These are phyloP conservation scores for Galeruca laticollis DNA, from an alignment of 2,888 invertebrate genomes.

Conservation along the genomic window DNA sequence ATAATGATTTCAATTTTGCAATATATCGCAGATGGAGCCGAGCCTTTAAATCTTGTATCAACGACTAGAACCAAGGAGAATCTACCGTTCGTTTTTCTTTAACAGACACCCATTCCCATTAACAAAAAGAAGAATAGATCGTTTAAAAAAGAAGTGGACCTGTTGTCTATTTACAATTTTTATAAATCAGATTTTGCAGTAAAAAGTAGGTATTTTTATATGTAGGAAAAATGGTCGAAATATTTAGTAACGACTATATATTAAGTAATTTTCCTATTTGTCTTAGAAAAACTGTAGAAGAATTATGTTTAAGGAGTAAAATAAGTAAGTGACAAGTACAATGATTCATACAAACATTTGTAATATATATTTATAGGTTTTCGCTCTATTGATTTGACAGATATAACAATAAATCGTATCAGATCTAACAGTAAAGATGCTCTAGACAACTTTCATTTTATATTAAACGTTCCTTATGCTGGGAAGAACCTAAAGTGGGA, in stretches of 20 bases:
- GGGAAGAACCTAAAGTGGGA: constrained; percentile 78
- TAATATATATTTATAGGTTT: constrained; percentile 48
- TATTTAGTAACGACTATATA: constrained; percentile 45
- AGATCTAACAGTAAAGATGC: constrained; percentile 29
- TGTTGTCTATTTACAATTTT: not conserved
- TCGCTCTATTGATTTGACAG: constrained; percentile 42
- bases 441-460: constrained; percentile 66
- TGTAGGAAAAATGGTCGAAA: constrained; percentile 36
- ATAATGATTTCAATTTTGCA: too few relatives aligned
- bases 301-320: constrained; percentile 50
- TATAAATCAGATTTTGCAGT: not conserved
- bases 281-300: constrained; percentile 53
- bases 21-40: too few relatives aligned
- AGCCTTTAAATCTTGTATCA: too few relatives aligned
- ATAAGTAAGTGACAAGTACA: constrained; percentile 49
- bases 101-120: too few relatives aligned
- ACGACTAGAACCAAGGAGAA: too few relatives aligned
- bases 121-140: too few relatives aligned
- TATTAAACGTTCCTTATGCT: constrained; percentile 77
- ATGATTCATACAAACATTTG: not conserved
- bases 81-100: too few relatives aligned
- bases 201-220: constrained; percentile 2
- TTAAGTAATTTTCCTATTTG: constrained; percentile 52
- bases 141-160: too few relatives aligned
- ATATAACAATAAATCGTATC: constrained; percentile 37